Evolutionary conservation across 2,113 vertebrate species (phyloP).

Genomic region (Rostratula benghalensis): DNA sequence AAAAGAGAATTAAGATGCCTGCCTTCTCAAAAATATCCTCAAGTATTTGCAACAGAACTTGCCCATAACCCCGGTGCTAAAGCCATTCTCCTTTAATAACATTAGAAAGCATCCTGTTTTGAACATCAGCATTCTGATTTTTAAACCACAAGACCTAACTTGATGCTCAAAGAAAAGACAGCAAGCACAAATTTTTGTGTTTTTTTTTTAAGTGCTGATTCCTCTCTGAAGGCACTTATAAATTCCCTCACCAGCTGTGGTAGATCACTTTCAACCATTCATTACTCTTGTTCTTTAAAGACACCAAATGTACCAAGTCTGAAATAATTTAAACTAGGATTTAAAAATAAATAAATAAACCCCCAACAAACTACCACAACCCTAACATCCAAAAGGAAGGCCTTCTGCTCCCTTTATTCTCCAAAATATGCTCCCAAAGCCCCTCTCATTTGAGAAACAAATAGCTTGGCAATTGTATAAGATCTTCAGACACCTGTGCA

Average conservation of each 20-base stretch:
- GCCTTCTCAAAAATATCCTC: constrained; percentile 10
- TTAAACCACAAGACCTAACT: constrained; percentile 7
- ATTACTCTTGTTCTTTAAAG: not conserved
- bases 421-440: constrained; percentile 42
- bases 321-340: constrained; percentile 26
- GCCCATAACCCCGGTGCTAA: constrained; percentile 26
- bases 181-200: not conserved
- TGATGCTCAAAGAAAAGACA: constrained; percentile 3
- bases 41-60: constrained; percentile 20
- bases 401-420: constrained; percentile 51
- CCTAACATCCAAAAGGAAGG: not conserved
- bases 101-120: constrained; percentile 28
- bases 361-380: not conserved
- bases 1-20: constrained; percentile 54
- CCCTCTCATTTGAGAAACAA: constrained; percentile 58
- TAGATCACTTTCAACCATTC: not conserved
- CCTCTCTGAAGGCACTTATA: constrained; percentile 10
- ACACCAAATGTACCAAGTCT: not conserved
- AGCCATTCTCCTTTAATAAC: constrained; percentile 43
- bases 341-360: not conserved
- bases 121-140: constrained; percentile 14
- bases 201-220: constrained; percentile 16
- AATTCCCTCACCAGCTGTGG: not conserved
- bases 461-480: constrained; percentile 63
- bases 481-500: constrained; percentile 58